These are phyloP conservation scores for Peucedramus taeniatus DNA, from an alignment of 2,113 vertebrate species.

Conservation along the genomic window DNA sequence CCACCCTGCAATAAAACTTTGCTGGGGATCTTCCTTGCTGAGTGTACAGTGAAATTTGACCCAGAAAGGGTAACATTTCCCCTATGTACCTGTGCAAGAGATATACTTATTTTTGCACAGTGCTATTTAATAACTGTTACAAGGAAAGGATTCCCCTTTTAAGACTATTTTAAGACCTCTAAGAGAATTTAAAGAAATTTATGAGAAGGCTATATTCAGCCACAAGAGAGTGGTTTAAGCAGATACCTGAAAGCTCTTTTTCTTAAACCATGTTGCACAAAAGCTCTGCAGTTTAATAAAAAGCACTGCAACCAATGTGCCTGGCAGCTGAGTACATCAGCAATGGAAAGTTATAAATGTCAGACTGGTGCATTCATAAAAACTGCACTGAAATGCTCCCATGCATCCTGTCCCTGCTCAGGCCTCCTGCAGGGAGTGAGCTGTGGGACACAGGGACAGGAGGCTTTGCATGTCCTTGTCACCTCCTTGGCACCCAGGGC, in stretches of 20 bases:
- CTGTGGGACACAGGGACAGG: background rate
- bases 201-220: background rate
- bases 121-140: slow-evolving; percentile 22
- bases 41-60: slow-evolving; percentile 2
- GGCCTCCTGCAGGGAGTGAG: background rate
- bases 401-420: background rate
- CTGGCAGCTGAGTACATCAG: background rate
- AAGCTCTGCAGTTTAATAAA: slow-evolving; percentile 10
- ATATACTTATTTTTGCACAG: background rate
- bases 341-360: background rate
- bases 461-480: background rate
- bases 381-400: background rate
- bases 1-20: background rate
- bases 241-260: background rate
- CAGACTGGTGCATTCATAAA: background rate
- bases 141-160: slow-evolving; percentile 7
- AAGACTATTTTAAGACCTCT: slow-evolving; percentile 16
- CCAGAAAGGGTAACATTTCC: background rate
- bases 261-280: background rate
- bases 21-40: background rate
- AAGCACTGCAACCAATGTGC: background rate
- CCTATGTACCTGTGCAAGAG: background rate
- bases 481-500: background rate
- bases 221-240: background rate
- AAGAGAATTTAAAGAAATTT: background rate